Conservation (phyloP, 2,888 invertebrate species). For the Trimorus sp. region DNA sequence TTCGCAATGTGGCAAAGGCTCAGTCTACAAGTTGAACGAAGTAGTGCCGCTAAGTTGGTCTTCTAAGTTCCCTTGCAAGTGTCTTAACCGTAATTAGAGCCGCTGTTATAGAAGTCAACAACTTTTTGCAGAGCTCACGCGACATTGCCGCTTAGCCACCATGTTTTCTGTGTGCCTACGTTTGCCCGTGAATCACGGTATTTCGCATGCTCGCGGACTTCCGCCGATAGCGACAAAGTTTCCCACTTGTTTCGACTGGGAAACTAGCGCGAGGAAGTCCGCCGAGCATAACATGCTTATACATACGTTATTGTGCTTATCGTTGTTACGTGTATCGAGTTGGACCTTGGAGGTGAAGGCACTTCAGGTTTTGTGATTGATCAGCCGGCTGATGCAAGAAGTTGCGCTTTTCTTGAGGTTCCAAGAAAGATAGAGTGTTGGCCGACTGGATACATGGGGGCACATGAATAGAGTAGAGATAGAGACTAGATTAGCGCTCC, state of each 20-base stretch:
- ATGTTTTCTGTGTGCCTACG: constrained; percentile 55
- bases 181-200: constrained; percentile 56
- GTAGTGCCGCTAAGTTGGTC: constrained; percentile 26
- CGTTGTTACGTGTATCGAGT: constrained; percentile 59
- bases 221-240: constrained; percentile 15
- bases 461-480: constrained; percentile 71
- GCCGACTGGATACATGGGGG: constrained; percentile 51
- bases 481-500: constrained; percentile 81
- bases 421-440: not conserved
- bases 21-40: too few relatives aligned
- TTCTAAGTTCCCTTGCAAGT: constrained; percentile 58
- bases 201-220: constrained; percentile 42
- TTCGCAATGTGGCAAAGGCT: too few relatives aligned
- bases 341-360: constrained; percentile 8
- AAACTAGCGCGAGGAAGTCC: constrained; percentile 36
- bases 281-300: constrained; percentile 38
- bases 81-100: constrained; percentile 55
- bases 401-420: not conserved
- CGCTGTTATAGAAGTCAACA: constrained; percentile 52
- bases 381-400: too few relatives aligned
- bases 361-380: too few relatives aligned
- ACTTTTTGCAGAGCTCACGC: constrained; percentile 55
- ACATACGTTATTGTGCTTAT: constrained; percentile 52
- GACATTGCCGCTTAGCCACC: constrained; percentile 57
- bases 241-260: too few relatives aligned